A percentile compares a stretch with the other conserved stretches of the same genome.
Conservation (phyloP, 37 sponge, comb jelly and placozoan species). For the Aphrocallistes beatrix region DNA sequence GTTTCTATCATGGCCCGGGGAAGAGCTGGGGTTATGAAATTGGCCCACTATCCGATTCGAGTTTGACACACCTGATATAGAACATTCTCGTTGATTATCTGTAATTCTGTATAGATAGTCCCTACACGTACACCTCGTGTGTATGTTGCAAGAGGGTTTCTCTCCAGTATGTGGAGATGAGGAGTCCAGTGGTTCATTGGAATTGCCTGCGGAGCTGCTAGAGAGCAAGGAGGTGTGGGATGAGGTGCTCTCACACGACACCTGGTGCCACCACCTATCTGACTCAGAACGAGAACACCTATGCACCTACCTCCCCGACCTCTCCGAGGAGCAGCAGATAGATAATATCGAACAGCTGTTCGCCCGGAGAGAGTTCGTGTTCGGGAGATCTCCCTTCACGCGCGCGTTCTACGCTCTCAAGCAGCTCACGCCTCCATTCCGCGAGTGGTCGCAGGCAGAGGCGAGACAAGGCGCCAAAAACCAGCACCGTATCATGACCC, state of each 20-base stretch:
- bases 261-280: constrained; percentile 42
- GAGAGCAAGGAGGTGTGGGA: constrained; percentile 28
- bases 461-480: not conserved
- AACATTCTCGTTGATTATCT: no score
- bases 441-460: not conserved
- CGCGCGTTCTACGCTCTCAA: not conserved
- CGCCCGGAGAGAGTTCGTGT: not conserved
- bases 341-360: constrained; percentile 27
- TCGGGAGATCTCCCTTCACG: not conserved
- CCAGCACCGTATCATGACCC: not conserved
- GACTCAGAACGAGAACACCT: constrained; percentile 48
- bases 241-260: constrained; percentile 40
- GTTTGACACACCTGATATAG: no score
- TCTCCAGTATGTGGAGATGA: not conserved
- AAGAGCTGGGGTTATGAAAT: no score
- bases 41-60: no score
- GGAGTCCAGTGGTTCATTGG: not conserved
- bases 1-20: no score
- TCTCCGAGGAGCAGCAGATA: not conserved
- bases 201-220: not conserved
- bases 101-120: no score
- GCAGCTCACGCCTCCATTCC: not conserved
- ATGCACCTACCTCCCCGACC: constrained; percentile 19
- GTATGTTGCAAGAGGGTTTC: not conserved
- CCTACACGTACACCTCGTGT: no score